A percentile compares a stretch with the other conserved stretches of the same genome.
Evolutionary conservation across 2,888 invertebrate genomes (phyloP).

Genomic region (Rapana venosa): DNA sequence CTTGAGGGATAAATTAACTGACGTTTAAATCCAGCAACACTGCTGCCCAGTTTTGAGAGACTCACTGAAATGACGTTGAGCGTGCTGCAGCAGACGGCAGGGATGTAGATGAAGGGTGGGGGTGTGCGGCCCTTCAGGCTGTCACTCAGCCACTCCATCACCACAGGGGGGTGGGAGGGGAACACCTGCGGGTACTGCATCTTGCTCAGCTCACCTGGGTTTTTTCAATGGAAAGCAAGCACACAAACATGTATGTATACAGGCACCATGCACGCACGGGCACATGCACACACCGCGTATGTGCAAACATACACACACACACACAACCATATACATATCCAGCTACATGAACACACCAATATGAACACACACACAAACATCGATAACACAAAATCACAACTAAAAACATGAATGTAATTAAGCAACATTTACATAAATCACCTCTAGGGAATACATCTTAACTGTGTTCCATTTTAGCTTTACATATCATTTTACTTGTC

Average conservation of each 20-base stretch:
- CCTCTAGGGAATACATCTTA: too few species aligned
- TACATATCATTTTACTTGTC: too few species aligned
- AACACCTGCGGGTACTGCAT: conserved; percentile 82
- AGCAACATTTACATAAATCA: too few species aligned
- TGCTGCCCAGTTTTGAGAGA: conserved; percentile 33
- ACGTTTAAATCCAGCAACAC: too few species aligned
- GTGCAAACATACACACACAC: background rate
- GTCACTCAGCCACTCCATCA: conserved; percentile 86
- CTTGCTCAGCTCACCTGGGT: conserved; percentile 70
- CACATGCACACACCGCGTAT: background rate
- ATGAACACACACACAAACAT: too few species aligned
- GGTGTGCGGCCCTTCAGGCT: conserved; percentile 82
- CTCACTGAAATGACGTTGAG: conserved; percentile 87
- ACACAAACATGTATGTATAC: background rate
- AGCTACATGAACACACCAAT: background rate
- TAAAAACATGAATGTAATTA: too few species aligned
- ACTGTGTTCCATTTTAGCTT: too few species aligned
- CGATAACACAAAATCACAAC: too few species aligned
- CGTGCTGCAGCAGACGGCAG: conserved; percentile 86
- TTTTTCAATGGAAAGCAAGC: conserved; percentile 36
- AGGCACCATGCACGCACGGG: background rate
- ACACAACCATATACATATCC: background rate
- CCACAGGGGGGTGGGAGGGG: conserved; percentile 83
- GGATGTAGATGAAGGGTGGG: conserved; percentile 86
- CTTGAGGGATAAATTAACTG: too few species aligned